Conservation (phyloP, 1,140 invertebrate species). For the Scylla paramamosain region DNA sequence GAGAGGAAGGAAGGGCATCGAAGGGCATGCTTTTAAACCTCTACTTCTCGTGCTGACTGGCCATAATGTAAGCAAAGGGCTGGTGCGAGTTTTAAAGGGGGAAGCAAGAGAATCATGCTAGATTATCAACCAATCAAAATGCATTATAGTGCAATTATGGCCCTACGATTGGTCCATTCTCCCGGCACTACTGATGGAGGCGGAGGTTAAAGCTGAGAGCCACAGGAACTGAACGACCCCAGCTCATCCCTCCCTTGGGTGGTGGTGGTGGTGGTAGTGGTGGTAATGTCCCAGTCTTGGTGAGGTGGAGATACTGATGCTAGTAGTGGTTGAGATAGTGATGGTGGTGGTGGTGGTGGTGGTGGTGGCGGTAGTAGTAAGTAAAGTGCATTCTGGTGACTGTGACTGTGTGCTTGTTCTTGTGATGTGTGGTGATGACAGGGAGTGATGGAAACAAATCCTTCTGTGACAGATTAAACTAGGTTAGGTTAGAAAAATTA, state of each 20-base stretch:
- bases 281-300: too few relatives aligned
- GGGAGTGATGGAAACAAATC: neutral
- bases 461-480: too few relatives aligned
- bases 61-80: neutral
- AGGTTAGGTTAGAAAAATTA: too few relatives aligned
- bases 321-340: neutral
- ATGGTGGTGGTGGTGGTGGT: neutral
- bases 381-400: neutral
- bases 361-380: neutral
- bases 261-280: neutral
- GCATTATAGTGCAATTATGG: conserved; percentile 38
- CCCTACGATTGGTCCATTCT: conserved; percentile 38
- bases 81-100: neutral
- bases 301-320: neutral
- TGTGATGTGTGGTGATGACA: neutral
- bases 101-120: neutral
- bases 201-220: conserved; percentile 36
- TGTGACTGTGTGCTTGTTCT: neutral
- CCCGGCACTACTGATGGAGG: conserved; percentile 37
- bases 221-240: neutral
- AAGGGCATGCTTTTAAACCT: neutral
- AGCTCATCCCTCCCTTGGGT: neutral
- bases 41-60: neutral
- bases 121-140: conserved; percentile 51
- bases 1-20: too few relatives aligned